phyloP scores from a whole-genome alignment of 2,888 invertebrate species.

The Melanophora roralis region DNA sequence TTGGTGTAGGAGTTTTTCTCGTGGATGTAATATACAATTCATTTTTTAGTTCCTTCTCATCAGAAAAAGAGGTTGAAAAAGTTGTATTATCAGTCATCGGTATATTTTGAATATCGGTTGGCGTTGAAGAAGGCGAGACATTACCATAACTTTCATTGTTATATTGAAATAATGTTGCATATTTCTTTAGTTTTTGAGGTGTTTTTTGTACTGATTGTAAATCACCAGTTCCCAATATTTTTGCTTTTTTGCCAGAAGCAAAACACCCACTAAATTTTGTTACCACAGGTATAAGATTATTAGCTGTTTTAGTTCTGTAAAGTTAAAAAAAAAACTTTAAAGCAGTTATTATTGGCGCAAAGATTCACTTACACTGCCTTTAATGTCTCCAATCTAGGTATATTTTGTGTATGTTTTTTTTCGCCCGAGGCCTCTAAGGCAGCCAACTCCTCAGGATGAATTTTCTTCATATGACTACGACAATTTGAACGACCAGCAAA shows the following conservation, averaged over 20 bases:
- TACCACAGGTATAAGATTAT: slow-evolving; percentile 72
- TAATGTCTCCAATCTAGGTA: slow-evolving; percentile 75
- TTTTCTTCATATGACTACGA: slow-evolving; percentile 76
- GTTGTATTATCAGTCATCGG: slow-evolving; percentile 38
- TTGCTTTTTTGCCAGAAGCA: slow-evolving; percentile 73
- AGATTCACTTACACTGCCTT: slow-evolving; percentile 76
- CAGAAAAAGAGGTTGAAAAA: no score
- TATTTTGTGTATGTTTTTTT: slow-evolving; percentile 72
- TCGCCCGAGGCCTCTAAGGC: slow-evolving; percentile 75
- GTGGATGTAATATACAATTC: background rate
- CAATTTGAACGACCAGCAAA: slow-evolving; percentile 77
- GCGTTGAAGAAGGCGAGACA: background rate
- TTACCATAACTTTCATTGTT: background rate
- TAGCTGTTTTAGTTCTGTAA: slow-evolving; percentile 71
- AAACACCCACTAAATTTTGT: slow-evolving; percentile 73
- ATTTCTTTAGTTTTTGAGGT: slow-evolving; percentile 63
- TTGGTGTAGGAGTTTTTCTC: slow-evolving; percentile 39
- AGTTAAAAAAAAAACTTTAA: background rate
- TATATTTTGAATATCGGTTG: slow-evolving; percentile 33
- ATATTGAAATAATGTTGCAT: slow-evolving; percentile 40
- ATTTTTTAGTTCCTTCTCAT: background rate
- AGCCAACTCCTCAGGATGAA: slow-evolving; percentile 76
- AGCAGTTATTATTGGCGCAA: background rate
- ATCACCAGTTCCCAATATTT: slow-evolving; percentile 23
- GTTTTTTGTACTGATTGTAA: background rate